Conservation (phyloP, 2,797 vertebrate species). For the Erpetoichthys calabaricus region DNA sequence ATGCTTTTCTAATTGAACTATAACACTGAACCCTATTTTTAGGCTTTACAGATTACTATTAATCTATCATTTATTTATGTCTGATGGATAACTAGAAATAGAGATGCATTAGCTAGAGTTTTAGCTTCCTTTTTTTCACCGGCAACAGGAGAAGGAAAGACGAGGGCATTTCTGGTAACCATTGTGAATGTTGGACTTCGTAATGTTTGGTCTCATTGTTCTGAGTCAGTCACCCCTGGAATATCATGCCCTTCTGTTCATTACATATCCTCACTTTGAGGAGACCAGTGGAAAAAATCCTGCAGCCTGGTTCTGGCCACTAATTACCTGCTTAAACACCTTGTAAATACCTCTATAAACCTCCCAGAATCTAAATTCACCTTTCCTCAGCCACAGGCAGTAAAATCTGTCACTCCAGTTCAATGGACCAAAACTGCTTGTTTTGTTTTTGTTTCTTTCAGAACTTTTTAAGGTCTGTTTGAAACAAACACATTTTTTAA, state of each 20-base stretch:
- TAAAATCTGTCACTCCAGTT: background rate
- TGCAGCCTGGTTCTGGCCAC: constrained; percentile 39
- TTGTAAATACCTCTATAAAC: constrained; percentile 36
- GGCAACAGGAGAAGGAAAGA: constrained; percentile 25
- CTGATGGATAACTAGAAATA: no score
- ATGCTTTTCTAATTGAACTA: no score
- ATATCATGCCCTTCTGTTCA: constrained; percentile 71
- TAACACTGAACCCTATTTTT: no score
- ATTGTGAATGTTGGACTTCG: constrained; percentile 53
- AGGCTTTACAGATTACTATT: no score
- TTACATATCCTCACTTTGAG: constrained; percentile 65
- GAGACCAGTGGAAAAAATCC: constrained; percentile 68
- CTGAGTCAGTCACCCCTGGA: constrained; percentile 71
- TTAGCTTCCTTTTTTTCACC: no score
- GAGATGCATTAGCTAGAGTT: no score
- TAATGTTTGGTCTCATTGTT: constrained; percentile 82
- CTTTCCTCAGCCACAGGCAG: constrained; percentile 18
- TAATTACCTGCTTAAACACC: constrained; percentile 56
- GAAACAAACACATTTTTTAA: no score
- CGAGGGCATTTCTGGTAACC: constrained; percentile 66
- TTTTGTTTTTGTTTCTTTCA: no score
- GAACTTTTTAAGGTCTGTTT: no score
- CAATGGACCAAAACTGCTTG: no score
- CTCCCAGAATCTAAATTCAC: constrained; percentile 23
- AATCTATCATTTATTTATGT: no score